Conservation (phyloP, 1,140 invertebrate genomes). For the Andrena cerasifolii region DNA sequence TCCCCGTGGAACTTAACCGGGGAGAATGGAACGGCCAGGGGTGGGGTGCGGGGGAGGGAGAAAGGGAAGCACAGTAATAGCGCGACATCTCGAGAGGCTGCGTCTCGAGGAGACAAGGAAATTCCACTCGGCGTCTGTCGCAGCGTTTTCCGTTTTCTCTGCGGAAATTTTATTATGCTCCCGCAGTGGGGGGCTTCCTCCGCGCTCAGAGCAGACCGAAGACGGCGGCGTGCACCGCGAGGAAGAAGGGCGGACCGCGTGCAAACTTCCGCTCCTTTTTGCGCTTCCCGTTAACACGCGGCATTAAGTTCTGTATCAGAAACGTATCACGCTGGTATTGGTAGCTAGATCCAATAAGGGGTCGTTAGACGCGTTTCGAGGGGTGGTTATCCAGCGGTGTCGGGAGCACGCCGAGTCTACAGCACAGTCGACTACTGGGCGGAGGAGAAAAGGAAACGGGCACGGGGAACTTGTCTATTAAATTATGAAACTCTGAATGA, state of each 20-base stretch:
- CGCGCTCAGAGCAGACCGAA: conserved; percentile 21
- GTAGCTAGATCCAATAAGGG: conserved; percentile 40
- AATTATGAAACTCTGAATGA: no score
- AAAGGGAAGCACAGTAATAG: conserved; percentile 45
- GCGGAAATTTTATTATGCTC: conserved; percentile 69
- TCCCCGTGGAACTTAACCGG: not conserved
- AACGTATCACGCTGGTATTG: conserved; percentile 28
- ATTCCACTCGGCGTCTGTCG: conserved; percentile 66
- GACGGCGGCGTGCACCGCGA: conserved; percentile 3
- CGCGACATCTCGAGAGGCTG: conserved; percentile 49
- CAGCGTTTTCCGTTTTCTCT: conserved; percentile 60
- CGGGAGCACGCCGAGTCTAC: no score
- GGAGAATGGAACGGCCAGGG: not conserved
- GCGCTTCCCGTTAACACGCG: conserved; percentile 5
- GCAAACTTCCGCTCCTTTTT: not conserved
- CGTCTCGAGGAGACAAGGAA: conserved; percentile 64
- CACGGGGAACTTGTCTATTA: not conserved
- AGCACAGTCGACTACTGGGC: no score
- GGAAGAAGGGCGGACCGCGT: conserved; percentile 1
- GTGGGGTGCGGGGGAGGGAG: no score
- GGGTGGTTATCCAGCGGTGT: not conserved
- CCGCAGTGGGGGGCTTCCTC: conserved; percentile 43
- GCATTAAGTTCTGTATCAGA: conserved; percentile 56
- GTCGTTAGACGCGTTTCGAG: not conserved
- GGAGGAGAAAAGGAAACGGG: not conserved